Evolutionary conservation across 2,888 invertebrate genomes (phyloP).

Genomic region (Cheilosia soror): DNA sequence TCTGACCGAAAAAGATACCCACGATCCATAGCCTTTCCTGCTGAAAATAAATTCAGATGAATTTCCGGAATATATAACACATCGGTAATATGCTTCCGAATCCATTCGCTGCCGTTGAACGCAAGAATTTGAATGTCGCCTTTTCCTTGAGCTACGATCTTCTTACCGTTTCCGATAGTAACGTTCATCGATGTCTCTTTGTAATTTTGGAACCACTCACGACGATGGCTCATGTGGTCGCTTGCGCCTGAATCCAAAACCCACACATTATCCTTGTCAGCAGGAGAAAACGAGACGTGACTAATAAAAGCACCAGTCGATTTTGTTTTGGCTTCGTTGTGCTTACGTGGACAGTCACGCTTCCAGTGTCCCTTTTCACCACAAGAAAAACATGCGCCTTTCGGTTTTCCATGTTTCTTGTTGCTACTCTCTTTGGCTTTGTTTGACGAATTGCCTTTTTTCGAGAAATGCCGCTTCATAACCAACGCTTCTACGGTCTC

Average conservation of each 20-base stretch:
- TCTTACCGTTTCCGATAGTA: conserved; percentile 45
- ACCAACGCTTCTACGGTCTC: conserved; percentile 6
- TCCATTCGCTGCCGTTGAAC: conserved; percentile 53
- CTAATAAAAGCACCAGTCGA: background rate
- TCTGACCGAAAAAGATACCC: conserved; percentile 28
- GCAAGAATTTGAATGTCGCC: conserved; percentile 67
- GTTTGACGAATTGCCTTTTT: conserved; percentile 2
- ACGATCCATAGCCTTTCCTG: conserved; percentile 38
- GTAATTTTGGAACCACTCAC: conserved; percentile 41
- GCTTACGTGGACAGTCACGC: background rate
- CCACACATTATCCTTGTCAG: background rate
- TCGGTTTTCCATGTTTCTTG: background rate
- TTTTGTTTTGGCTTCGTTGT: no score
- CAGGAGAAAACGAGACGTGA: background rate
- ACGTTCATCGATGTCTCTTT: conserved; percentile 20
- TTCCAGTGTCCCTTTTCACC: conserved; percentile 25
- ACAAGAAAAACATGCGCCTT: conserved; percentile 31
- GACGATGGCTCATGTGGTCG: conserved; percentile 63
- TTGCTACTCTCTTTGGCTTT: background rate
- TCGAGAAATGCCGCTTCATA: background rate
- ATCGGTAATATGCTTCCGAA: conserved; percentile 31
- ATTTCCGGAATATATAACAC: conserved; percentile 60
- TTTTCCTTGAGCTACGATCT: conserved; percentile 41
- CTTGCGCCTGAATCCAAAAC: conserved; percentile 51
- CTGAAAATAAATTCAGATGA: conserved; percentile 42